A percentile compares a stretch with the other conserved stretches of the same genome.
phyloP scores from a whole-genome alignment of 2,888 invertebrate species.

The Drosophila subsilvestris region DNA sequence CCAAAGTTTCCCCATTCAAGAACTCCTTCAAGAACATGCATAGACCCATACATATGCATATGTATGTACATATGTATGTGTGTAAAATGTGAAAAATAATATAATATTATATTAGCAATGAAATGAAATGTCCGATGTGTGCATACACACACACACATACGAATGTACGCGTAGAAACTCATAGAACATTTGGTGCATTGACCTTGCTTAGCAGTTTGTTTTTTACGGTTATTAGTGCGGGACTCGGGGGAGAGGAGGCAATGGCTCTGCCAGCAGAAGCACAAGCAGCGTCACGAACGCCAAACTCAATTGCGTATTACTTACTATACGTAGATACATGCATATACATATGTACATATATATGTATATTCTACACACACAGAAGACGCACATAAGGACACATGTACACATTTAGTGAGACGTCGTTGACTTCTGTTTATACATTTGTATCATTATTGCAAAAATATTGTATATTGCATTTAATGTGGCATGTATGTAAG shows the following conservation, averaged over 20 bases:
- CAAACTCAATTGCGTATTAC: slow-evolving; percentile 56
- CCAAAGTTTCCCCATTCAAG: background rate
- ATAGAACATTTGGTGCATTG: slow-evolving; percentile 51
- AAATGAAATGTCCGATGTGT: slow-evolving; percentile 24
- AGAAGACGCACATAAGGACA: background rate
- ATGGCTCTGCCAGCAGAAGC: slow-evolving; percentile 39
- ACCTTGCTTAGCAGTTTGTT: slow-evolving; percentile 57
- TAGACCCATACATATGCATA: background rate
- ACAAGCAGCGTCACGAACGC: slow-evolving; percentile 39
- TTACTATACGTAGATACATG: slow-evolving; percentile 23
- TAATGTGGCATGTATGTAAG: slow-evolving; percentile 26
- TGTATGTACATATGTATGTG: background rate
- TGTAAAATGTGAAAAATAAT: background rate
- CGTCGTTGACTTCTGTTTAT: slow-evolving; percentile 50
- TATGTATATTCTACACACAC: slow-evolving; percentile 9
- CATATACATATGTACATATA: slow-evolving; percentile 13
- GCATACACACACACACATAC: slow-evolving; percentile 15
- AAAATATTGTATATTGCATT: slow-evolving; percentile 18
- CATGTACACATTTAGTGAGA: slow-evolving; percentile 17
- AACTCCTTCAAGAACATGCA: background rate
- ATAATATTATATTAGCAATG: slow-evolving; percentile 23
- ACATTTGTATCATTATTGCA: slow-evolving; percentile 39
- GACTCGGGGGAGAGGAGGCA: slow-evolving; percentile 43
- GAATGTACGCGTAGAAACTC: slow-evolving; percentile 3
- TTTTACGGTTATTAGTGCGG: slow-evolving; percentile 51